Percentiles rank a stretch among this genome's conserved stretches.
Evolutionary conservation across 2,797 vertebrate species (phyloP).

Genomic region (Ctenopoma multispine): DNA sequence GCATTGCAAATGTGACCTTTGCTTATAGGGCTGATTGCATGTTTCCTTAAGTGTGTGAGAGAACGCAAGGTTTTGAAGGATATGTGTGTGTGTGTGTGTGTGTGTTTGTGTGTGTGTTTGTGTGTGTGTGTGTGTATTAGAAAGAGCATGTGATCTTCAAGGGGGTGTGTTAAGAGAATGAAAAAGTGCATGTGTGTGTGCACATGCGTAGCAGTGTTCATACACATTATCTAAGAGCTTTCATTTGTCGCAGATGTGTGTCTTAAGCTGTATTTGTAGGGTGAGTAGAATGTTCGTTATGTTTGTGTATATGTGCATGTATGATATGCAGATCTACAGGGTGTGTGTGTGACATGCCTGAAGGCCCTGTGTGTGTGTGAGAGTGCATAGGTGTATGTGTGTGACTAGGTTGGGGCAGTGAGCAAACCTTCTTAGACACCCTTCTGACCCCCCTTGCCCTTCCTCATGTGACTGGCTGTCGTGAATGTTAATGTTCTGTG

Average conservation of each 20-base stretch:
- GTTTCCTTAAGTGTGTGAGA: conserved; percentile 87
- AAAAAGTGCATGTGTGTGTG: conserved; percentile 29
- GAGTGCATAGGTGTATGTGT: conserved; percentile 12
- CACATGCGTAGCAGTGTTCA: conserved; percentile 30
- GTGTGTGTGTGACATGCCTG: conserved; percentile 16
- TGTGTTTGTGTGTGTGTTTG: conserved; percentile 27
- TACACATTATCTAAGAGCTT: conserved; percentile 26
- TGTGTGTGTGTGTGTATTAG: conserved; percentile 26
- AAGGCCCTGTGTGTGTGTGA: conserved; percentile 1
- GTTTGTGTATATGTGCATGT: conserved; percentile 29
- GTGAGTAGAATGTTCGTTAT: conserved; percentile 8
- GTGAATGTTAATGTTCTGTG: conserved; percentile 93
- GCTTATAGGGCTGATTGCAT: conserved; percentile 90
- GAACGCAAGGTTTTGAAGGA: conserved; percentile 52
- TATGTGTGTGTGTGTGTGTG: conserved; percentile 31
- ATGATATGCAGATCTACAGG: conserved; percentile 16
- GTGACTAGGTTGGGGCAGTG: conserved; percentile 41
- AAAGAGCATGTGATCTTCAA: conserved; percentile 39
- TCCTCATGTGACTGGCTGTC: conserved; percentile 85
- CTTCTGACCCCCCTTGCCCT: conserved; percentile 59
- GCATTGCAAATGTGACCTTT: conserved; percentile 99
- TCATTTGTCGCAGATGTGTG: conserved; percentile 15
- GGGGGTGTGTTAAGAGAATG: conserved; percentile 60
- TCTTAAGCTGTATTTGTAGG: conserved; percentile 15
- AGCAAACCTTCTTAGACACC: conserved; percentile 67